Evolutionary conservation across 2,888 invertebrate genomes (phyloP).

Genomic region (Brachypterus glaber): DNA sequence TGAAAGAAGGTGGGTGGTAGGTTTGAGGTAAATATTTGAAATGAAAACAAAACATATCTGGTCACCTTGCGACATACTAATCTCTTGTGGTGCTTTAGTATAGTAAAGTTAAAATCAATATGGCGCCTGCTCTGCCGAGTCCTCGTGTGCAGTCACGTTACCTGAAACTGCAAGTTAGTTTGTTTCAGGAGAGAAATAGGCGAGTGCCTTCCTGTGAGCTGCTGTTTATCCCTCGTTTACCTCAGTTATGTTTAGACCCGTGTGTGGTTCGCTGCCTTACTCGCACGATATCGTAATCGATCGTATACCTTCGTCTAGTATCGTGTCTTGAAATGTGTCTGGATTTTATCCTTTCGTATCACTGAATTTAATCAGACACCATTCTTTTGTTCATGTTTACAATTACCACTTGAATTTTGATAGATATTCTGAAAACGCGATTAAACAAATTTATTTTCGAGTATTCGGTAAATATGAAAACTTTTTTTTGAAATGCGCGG

Average conservation of each 20-base stretch:
- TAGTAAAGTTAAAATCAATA: slow-evolving; percentile 42
- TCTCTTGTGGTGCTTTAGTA: slow-evolving; percentile 18
- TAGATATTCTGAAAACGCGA: too few species aligned
- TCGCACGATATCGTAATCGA: slow-evolving; percentile 33
- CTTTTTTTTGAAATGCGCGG: too few species aligned
- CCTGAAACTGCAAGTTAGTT: slow-evolving; percentile 32
- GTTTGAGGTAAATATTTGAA: too few species aligned
- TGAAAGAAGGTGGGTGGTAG: too few species aligned
- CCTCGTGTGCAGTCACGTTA: slow-evolving; percentile 34
- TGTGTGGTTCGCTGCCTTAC: slow-evolving; percentile 35
- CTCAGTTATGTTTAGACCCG: slow-evolving; percentile 38
- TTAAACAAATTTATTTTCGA: too few species aligned
- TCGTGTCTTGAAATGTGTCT: slow-evolving; percentile 31
- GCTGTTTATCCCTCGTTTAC: slow-evolving; percentile 29
- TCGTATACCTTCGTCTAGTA: slow-evolving; percentile 33
- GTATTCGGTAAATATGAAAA: too few species aligned
- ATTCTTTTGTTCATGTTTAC: neutral
- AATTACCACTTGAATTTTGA: neutral
- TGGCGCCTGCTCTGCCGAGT: slow-evolving; percentile 39
- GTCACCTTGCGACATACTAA: slow-evolving; percentile 10
- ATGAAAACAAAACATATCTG: neutral
- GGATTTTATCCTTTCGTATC: slow-evolving; percentile 26
- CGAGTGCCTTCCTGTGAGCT: neutral
- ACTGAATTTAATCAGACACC: slow-evolving; percentile 20
- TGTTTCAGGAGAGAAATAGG: slow-evolving; percentile 25